Percentiles rank a stretch among this genome's conserved stretches.
Conservation (phyloP, 2,888 invertebrate genomes). For the Caenorhabditis auriculariae region DNA sequence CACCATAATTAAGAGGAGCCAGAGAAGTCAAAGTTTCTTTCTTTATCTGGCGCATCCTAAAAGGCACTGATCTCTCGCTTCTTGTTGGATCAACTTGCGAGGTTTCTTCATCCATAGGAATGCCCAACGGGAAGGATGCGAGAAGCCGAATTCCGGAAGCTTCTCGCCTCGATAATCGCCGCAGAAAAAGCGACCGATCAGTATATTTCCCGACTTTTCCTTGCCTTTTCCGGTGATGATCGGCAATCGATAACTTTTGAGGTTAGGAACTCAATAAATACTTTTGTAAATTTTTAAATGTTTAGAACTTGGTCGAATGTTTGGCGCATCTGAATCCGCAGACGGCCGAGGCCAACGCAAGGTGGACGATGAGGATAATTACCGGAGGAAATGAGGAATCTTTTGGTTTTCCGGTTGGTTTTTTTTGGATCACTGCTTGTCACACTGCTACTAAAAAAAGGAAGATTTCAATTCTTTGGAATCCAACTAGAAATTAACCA, state of each 20-base stretch:
- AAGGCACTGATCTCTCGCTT: too few species aligned
- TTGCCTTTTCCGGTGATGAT: slow-evolving; percentile 31
- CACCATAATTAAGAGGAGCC: too few species aligned
- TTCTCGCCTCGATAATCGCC: slow-evolving; percentile 36
- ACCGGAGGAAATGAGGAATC: slow-evolving; percentile 38
- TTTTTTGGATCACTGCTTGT: too few species aligned
- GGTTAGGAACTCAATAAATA: slow-evolving; percentile 11
- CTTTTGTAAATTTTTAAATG: too few species aligned
- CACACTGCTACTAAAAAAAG: too few species aligned
- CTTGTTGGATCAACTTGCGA: too few species aligned
- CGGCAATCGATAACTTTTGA: slow-evolving; percentile 42
- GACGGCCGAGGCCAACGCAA: slow-evolving; percentile 47
- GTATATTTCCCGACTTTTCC: slow-evolving; percentile 35
- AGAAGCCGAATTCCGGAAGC: slow-evolving; percentile 38
- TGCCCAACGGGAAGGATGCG: slow-evolving; percentile 59
- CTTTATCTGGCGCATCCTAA: too few species aligned
- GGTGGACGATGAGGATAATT: slow-evolving; percentile 55
- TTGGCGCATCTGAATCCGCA: slow-evolving; percentile 34
- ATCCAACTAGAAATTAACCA: too few species aligned
- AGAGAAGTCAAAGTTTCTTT: too few species aligned
- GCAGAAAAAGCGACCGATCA: slow-evolving; percentile 43
- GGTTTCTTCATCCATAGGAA: too few species aligned
- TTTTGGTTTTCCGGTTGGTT: slow-evolving; percentile 17
- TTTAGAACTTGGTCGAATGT: slow-evolving; percentile 37
- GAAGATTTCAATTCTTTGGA: too few species aligned